A percentile compares a stretch with the other conserved stretches of the same genome.
These are phyloP conservation scores for Choloepus hoffmanni DNA, from an alignment of 2,113 vertebrate species.

Conservation along the genomic window DNA sequence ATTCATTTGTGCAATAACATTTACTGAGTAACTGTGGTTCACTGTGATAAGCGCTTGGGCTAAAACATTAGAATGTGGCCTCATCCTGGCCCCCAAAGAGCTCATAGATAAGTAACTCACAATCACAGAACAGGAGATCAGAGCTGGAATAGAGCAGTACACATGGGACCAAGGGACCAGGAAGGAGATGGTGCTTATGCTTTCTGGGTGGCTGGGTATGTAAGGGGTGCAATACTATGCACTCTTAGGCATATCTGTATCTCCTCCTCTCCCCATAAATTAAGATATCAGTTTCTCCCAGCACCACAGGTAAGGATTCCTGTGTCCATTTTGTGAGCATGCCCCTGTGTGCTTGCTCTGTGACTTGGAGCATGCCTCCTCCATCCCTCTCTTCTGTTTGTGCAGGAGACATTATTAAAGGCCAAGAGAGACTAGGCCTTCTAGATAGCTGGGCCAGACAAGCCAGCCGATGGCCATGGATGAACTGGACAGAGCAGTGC, in stretches of 20 bases:
- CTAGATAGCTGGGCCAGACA: neutral
- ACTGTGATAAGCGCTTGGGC: neutral
- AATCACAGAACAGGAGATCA: neutral
- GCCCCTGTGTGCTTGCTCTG: neutral
- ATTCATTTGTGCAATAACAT: neutral
- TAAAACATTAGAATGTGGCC: neutral
- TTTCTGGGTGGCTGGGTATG: neutral
- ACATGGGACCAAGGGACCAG: neutral
- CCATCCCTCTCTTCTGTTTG: neutral
- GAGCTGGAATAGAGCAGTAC: neutral
- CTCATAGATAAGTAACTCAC: neutral
- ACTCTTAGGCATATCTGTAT: neutral
- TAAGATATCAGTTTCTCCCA: neutral
- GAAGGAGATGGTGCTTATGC: too few species aligned
- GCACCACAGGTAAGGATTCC: neutral
- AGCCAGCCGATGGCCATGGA: neutral
- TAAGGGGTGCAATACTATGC: neutral
- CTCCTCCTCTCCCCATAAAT: neutral
- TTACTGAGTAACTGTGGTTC: neutral
- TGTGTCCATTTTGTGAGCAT: neutral
- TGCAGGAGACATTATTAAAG: neutral
- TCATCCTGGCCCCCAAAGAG: neutral
- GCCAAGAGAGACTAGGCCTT: neutral
- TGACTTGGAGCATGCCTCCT: rapidly evolving
- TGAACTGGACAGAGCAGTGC: neutral